A percentile compares a stretch with the other conserved stretches of the same genome.
These are phyloP conservation scores for Athalia cordata DNA, from an alignment of 2,888 invertebrate genomes.

Conservation along the genomic window DNA sequence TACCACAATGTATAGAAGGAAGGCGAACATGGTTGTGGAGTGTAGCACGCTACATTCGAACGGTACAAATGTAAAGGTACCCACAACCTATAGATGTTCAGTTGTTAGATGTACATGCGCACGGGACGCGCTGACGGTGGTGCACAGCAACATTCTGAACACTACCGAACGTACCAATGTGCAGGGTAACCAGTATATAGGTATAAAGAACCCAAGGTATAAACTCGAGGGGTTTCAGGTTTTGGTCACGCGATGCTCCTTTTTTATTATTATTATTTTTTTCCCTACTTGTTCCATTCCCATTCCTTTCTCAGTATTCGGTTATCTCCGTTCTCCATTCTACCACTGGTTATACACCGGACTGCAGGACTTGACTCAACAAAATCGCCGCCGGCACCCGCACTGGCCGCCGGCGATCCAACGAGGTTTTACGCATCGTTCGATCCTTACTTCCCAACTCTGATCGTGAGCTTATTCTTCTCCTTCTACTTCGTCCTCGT, in stretches of 20 bases:
- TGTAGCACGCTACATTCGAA: slow-evolving; percentile 37
- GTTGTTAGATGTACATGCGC: too few species aligned
- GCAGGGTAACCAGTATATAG: not conserved
- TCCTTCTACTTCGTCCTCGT: not conserved
- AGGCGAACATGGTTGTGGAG: too few species aligned
- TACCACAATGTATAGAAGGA: slow-evolving; percentile 11
- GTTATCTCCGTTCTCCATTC: slow-evolving; percentile 63
- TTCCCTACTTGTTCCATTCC: slow-evolving; percentile 51
- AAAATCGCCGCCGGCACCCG: slow-evolving; percentile 32
- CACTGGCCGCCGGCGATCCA: slow-evolving; percentile 35
- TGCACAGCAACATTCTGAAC: not conserved
- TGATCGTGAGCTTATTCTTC: not conserved
- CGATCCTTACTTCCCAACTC: not conserved
- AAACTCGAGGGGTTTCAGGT: slow-evolving; percentile 63
- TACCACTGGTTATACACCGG: slow-evolving; percentile 47
- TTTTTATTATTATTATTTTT: slow-evolving; percentile 6
- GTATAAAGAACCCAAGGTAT: slow-evolving; percentile 15
- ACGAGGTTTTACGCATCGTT: slow-evolving; percentile 36
- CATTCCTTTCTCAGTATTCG: slow-evolving; percentile 72
- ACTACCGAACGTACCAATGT: not conserved
- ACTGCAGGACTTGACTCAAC: not conserved
- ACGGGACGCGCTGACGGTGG: not conserved
- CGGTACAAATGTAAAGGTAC: slow-evolving; percentile 22
- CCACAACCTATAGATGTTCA: not conserved
- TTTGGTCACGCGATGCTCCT: slow-evolving; percentile 69